These are phyloP conservation scores for Drosophila stalkeri DNA, from an alignment of 2,888 invertebrate genomes.

Conservation along the genomic window DNA sequence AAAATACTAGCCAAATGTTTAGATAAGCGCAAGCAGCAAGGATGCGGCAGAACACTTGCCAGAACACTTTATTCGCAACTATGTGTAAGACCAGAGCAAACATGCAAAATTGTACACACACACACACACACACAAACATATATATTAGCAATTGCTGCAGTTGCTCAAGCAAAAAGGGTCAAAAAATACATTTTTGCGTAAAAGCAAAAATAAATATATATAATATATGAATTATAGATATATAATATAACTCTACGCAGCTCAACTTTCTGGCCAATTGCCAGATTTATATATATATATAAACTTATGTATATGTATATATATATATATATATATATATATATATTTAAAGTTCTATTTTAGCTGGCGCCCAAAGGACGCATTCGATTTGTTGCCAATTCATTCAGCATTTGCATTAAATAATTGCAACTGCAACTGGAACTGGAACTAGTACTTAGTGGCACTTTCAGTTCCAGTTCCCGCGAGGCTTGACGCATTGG, in stretches of 20 bases:
- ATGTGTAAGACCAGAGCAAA: conserved; percentile 39
- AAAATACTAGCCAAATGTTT: conserved; percentile 58
- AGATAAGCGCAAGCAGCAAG: conserved; percentile 11
- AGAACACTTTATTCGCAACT: conserved; percentile 35
- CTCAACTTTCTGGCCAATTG: conserved; percentile 52
- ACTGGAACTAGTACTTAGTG: conserved; percentile 11
- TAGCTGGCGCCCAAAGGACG: conserved; percentile 21
- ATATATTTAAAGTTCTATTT: background rate
- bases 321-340: background rate
- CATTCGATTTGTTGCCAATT: conserved; percentile 30
- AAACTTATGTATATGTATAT: background rate
- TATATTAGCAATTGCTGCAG: conserved; percentile 11
- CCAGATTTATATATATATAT: conserved; percentile 21
- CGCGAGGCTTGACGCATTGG: conserved; percentile 19
- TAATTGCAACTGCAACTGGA: conserved; percentile 28
- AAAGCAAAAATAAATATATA: conserved; percentile 1
- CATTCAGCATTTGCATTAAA: conserved; percentile 23
- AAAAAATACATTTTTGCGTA: conserved; percentile 23
- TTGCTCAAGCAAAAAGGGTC: conserved; percentile 12
- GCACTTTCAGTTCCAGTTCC: conserved; percentile 3
- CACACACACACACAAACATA: conserved; percentile 11
- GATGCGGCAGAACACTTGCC: conserved; percentile 18
- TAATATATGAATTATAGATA: conserved; percentile 6
- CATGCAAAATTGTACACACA: conserved; percentile 40
- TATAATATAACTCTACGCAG: conserved; percentile 34